A percentile compares a stretch with the other conserved stretches of the same genome.
Evolutionary conservation across 53 echinoderm and acorn worm species (phyloP).

Genomic region (Temnopleurus reevesii): DNA sequence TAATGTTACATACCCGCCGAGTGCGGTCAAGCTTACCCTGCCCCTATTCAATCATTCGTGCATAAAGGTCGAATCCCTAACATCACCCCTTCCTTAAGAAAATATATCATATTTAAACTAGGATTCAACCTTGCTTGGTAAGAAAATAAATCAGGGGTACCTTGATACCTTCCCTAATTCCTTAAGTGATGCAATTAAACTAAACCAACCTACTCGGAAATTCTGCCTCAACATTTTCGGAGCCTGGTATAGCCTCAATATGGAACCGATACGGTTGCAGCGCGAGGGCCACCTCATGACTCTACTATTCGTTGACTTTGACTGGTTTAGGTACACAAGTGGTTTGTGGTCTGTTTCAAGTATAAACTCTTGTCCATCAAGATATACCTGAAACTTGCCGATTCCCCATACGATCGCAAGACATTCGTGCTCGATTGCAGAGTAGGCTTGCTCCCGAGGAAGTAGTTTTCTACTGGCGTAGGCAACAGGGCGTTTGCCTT

Average conservation of each 20-base stretch:
- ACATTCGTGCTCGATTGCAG: conserved; percentile 68
- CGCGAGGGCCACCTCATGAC: conserved; percentile 49
- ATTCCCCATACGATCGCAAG: conserved; percentile 69
- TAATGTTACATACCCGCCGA: too few relatives aligned
- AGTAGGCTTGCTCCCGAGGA: conserved; percentile 49
- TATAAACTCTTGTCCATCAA: conserved; percentile 49
- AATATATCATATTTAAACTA: not conserved
- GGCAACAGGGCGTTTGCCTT: conserved; percentile 51
- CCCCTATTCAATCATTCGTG: too few relatives aligned
- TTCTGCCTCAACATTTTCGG: conserved; percentile 73
- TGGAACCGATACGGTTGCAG: conserved; percentile 59
- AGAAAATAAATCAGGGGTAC: not conserved
- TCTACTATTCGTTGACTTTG: not conserved
- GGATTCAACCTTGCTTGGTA: not conserved
- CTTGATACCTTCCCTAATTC: not conserved
- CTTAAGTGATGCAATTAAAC: not conserved
- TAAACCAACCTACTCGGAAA: conserved; percentile 52
- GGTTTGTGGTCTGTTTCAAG: conserved; percentile 71
- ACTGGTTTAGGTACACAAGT: not conserved
- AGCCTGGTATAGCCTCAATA: conserved; percentile 56
- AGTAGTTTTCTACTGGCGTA: conserved; percentile 70
- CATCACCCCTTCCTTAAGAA: conserved; percentile 8
- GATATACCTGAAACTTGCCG: conserved; percentile 62
- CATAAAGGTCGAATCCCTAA: not conserved
- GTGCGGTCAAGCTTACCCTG: too few relatives aligned